Evolutionary conservation across 2,113 vertebrate genomes (phyloP).

Genomic region (Seriola rivoliana): DNA sequence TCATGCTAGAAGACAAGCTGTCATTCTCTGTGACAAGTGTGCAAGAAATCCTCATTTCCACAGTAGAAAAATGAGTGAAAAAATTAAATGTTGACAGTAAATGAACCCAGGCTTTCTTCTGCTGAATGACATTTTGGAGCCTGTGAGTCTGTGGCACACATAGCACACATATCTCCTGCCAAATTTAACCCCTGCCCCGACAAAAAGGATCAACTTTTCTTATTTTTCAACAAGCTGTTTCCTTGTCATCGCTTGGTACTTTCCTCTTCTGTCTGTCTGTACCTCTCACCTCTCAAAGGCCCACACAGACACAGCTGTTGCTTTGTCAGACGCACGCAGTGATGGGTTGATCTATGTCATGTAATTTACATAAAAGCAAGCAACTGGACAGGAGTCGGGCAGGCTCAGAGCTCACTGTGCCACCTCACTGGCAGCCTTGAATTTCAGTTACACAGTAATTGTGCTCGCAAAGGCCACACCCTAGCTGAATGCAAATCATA

Average conservation of each 20-base stretch:
- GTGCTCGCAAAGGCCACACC: neutral
- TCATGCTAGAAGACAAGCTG: neutral
- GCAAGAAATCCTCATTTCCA: slow-evolving; percentile 32
- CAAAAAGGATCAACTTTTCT: neutral
- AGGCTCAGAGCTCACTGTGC: neutral
- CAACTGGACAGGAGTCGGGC: neutral
- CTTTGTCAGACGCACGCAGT: neutral
- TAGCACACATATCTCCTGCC: neutral
- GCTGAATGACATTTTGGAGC: neutral
- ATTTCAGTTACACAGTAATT: neutral
- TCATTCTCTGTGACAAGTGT: neutral
- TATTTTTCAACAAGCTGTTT: slow-evolving; percentile 8
- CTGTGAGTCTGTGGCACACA: neutral
- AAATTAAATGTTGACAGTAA: slow-evolving; percentile 1
- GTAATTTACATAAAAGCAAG: slow-evolving; percentile 1
- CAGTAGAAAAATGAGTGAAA: neutral
- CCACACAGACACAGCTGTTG: neutral
- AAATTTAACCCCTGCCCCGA: neutral
- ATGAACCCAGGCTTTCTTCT: neutral
- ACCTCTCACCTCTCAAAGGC: neutral
- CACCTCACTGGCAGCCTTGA: neutral
- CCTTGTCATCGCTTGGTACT: neutral
- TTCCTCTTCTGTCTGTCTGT: neutral
- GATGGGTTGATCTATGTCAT: neutral
- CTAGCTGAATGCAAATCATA: too few relatives aligned